Evolutionary conservation across 2,797 vertebrate species (phyloP).

Genomic region (Macroramphosus scolopax): DNA sequence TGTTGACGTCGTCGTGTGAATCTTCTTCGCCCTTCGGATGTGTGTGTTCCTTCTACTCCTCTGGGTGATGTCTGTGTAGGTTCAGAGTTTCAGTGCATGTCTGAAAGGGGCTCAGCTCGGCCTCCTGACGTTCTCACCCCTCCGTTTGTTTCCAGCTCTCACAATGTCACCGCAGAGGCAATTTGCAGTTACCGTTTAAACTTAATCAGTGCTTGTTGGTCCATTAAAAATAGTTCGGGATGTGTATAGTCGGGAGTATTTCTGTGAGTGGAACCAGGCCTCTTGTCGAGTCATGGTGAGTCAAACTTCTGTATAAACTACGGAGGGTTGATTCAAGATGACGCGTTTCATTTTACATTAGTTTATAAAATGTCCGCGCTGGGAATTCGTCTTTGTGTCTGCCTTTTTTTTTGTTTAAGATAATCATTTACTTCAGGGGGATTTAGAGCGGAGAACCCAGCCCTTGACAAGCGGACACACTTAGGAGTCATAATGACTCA

Average conservation of each 20-base stretch:
- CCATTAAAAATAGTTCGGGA: conserved; percentile 40
- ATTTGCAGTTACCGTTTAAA: conserved; percentile 55
- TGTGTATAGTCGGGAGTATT: too few relatives aligned
- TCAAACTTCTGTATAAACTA: conserved; percentile 20
- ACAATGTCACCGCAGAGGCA: conserved; percentile 50
- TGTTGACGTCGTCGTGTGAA: too few relatives aligned
- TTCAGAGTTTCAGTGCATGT: too few relatives aligned
- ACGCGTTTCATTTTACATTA: conserved; percentile 41
- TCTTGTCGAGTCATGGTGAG: too few relatives aligned
- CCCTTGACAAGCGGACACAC: conserved; percentile 54
- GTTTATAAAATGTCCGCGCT: conserved; percentile 32
- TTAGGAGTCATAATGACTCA: conserved; percentile 64
- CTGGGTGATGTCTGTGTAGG: too few relatives aligned
- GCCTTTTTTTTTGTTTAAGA: conserved; percentile 39
- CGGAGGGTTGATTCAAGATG: conserved; percentile 35
- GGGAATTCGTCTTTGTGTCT: conserved; percentile 33
- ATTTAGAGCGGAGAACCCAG: conserved; percentile 29
- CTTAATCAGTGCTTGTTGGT: conserved; percentile 53
- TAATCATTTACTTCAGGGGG: conserved; percentile 44
- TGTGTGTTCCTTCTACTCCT: too few relatives aligned
- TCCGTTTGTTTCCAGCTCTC: conserved; percentile 51
- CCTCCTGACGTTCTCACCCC: conserved; percentile 32
- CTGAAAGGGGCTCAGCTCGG: too few relatives aligned
- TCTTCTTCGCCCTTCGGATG: too few relatives aligned
- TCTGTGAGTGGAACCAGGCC: too few relatives aligned